These are phyloP conservation scores for Lithophane ornitopus DNA, from an alignment of 2,888 invertebrate genomes.

Conservation along the genomic window DNA sequence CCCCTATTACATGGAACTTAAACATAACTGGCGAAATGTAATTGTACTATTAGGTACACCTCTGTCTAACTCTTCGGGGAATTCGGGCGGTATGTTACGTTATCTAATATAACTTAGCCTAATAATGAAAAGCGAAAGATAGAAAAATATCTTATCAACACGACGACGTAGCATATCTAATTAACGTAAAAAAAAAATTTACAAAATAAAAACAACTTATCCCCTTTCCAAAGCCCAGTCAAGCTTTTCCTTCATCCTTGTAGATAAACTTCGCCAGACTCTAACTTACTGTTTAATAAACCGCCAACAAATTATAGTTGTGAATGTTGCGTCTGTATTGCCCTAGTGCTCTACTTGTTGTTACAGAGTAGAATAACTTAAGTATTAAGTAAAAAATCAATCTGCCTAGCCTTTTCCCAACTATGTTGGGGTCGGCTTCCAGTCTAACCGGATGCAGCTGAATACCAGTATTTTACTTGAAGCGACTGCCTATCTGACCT, in stretches of 20 bases:
- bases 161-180: neutral
- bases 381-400: too few species aligned
- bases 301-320: conserved; percentile 71
- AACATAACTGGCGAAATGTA: too few species aligned
- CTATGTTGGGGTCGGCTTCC: too few species aligned
- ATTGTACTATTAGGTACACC: too few species aligned
- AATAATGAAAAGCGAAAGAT: neutral
- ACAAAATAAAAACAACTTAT: neutral
- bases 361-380: neutral
- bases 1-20: too few species aligned
- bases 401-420: too few species aligned
- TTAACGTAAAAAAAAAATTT: neutral
- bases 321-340: conserved; percentile 57
- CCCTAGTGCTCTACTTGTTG: conserved; percentile 64
- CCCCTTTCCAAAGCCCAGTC: conserved; percentile 9
- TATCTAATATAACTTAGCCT: neutral
- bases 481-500: too few species aligned
- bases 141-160: neutral
- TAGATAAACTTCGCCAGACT: conserved; percentile 71
- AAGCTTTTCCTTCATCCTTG: conserved; percentile 69
- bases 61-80: too few species aligned
- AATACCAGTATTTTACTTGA: too few species aligned
- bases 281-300: conserved; percentile 72
- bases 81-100: too few species aligned
- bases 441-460: too few species aligned